Base-by-base conservation (phyloP, 2,888 invertebrate genomes). In the Dione vanillae region DNA sequence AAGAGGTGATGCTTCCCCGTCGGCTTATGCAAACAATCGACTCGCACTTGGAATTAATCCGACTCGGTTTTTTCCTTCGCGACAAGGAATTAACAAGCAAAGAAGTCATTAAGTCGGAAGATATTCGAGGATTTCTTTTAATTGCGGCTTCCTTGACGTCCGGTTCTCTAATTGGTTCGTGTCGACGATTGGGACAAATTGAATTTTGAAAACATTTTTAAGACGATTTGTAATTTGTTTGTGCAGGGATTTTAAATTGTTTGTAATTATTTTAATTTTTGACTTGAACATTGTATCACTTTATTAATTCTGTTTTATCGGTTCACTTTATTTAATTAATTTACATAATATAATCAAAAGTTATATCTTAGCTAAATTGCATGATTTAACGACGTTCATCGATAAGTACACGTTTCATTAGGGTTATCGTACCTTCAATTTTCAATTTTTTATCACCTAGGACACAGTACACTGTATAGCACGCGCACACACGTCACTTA, bases 81-180 rank as follows among this genome's bases (percentile, higher is more conserved):
- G 92, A 93, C 92, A 91, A 91, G 89, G 89, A 91, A 93, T 93
- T 93, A 93, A 93, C 93, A 91, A 93, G 93, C 89, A 91, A 93
- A 92, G 93, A 93, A 92, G 91, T 93, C 92, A 92, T 93, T 91
- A 92, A 89, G 90, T 88, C 87, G 89, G 86, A 92, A 92, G 92
- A 91, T 91, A 91, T 90, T 91, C 83, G 92, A 90, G 92, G 88
- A 90, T 91, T 89, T 82, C 83, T 89, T 91, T 90, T 93, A 93
- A 93, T 93, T 93, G 93, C 84, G 91, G 92, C 85, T 88, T 90
- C 87, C 86, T 87, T 85, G 86, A 85, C 89, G 86, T 89, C 87
- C 89, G 86, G 82, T 80, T 85, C 87, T 86, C 88, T 93, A 92
- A 93, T 92, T 93, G 93, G 91, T 90, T 87, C 87, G 88, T 88